Evolutionary conservation across 2,797 vertebrate genomes (phyloP).

Genomic region (Fistularia commersonii): DNA sequence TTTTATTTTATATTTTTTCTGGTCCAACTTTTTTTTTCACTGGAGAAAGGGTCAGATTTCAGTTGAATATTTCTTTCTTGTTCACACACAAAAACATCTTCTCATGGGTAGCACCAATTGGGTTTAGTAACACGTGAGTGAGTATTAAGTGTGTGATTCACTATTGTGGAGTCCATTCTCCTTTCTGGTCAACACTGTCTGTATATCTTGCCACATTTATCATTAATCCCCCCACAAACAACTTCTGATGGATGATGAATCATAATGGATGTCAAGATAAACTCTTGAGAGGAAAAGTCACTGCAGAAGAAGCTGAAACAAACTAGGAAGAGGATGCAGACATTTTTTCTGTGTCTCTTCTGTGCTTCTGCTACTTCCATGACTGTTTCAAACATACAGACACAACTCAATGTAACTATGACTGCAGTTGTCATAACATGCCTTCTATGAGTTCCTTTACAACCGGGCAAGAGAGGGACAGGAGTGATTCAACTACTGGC

Average conservation of each 20-base stretch:
- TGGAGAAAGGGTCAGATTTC: too few species aligned
- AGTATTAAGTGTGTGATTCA: neutral
- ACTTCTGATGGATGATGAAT: too few species aligned
- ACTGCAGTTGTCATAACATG: slow-evolving; percentile 73
- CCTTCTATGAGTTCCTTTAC: slow-evolving; percentile 38
- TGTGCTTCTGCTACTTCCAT: neutral
- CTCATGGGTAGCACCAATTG: too few species aligned
- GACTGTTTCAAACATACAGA: slow-evolving; percentile 26
- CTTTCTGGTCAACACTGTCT: slow-evolving; percentile 40
- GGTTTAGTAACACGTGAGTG: too few species aligned
- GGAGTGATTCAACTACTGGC: slow-evolving; percentile 61
- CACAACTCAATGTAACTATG: slow-evolving; percentile 58
- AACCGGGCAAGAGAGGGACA: slow-evolving; percentile 45
- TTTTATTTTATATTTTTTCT: too few species aligned
- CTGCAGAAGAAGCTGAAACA: slow-evolving; percentile 6
- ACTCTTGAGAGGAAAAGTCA: neutral
- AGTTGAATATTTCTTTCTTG: too few species aligned
- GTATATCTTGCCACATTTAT: slow-evolving; percentile 40
- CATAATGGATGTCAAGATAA: too few species aligned
- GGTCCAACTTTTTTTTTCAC: too few species aligned
- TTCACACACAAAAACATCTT: too few species aligned
- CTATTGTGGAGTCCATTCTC: slow-evolving; percentile 8
- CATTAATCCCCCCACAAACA: neutral
- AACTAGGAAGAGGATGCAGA: neutral
- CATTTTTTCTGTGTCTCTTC: too few species aligned